These are phyloP conservation scores for Mastomys coucha DNA, from an alignment of 2,113 vertebrate species.

Conservation along the genomic window DNA sequence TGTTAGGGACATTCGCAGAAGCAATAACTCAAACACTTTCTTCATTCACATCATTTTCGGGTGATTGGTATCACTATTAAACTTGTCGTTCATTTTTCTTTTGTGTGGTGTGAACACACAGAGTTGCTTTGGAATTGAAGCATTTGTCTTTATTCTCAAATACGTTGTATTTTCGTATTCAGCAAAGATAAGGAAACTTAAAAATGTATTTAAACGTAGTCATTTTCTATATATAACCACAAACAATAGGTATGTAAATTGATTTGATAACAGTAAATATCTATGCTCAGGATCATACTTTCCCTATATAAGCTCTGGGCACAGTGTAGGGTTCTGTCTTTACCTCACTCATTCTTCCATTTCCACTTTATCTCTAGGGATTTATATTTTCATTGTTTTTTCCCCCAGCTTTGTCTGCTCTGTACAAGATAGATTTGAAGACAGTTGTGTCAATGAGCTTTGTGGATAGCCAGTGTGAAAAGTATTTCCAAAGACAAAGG, in stretches of 20 bases:
- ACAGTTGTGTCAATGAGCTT: background rate
- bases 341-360: background rate
- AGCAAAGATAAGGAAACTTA: background rate
- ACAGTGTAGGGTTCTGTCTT: background rate
- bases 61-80: slow-evolving; percentile 17
- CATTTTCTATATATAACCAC: background rate
- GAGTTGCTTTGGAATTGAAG: slow-evolving; percentile 17
- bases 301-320: background rate
- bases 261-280: background rate
- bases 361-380: background rate
- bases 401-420: background rate
- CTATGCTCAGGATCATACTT: background rate
- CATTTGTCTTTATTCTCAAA: slow-evolving; percentile 56
- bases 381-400: background rate
- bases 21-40: slow-evolving; percentile 44
- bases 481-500: background rate
- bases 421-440: background rate
- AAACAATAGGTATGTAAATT: background rate
- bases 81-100: slow-evolving; percentile 63
- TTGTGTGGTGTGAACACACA: background rate
- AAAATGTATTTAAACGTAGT: slow-evolving; percentile 14
- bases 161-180: background rate
- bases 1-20: slow-evolving; percentile 47
- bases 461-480: background rate
- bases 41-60: slow-evolving; percentile 13